These are phyloP conservation scores for Acanthosepion pharaonis DNA, from an alignment of 2,888 invertebrate genomes.

Conservation along the genomic window DNA sequence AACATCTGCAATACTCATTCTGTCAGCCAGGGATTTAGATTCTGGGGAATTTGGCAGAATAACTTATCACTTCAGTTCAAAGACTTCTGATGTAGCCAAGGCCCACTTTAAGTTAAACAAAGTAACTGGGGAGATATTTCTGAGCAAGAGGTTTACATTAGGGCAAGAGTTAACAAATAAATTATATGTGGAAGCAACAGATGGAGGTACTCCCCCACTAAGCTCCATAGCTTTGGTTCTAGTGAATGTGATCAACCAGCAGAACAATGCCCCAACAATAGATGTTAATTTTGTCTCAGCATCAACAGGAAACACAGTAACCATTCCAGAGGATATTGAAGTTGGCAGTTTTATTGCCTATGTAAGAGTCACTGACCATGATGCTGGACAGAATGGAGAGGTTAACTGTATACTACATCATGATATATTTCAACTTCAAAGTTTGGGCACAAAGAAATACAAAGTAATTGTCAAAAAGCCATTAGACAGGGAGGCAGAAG, in stretches of 20 bases:
- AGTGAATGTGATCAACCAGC: conserved; percentile 11
- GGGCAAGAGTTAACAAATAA: conserved; percentile 13
- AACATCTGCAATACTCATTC: not conserved
- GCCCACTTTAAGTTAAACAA: not conserved
- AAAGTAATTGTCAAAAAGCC: not conserved
- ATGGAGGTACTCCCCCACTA: not conserved
- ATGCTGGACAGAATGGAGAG: conserved; percentile 33
- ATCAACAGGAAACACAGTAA: not conserved
- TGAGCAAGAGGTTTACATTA: conserved; percentile 9
- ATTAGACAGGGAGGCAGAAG: not conserved
- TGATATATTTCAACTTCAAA: conserved; percentile 20
- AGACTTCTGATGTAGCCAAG: not conserved
- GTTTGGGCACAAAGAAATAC: conserved; percentile 10
- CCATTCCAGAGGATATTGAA: conserved; percentile 33
- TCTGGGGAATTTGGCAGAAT: not conserved
- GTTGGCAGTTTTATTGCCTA: not conserved
- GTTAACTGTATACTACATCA: conserved; percentile 21
- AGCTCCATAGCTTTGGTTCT: not conserved
- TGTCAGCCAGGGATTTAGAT: not conserved
- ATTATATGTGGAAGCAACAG: not conserved
- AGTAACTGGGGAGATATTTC: not conserved
- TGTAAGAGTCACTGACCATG: not conserved
- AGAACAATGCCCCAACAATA: not conserved
- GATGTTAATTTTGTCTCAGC: not conserved
- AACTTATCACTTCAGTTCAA: not conserved